Evolutionary conservation across 1,140 invertebrate species (phyloP), one percentile per base, ranked within the genome.

Genomic region (Aricia agestis): DNA sequence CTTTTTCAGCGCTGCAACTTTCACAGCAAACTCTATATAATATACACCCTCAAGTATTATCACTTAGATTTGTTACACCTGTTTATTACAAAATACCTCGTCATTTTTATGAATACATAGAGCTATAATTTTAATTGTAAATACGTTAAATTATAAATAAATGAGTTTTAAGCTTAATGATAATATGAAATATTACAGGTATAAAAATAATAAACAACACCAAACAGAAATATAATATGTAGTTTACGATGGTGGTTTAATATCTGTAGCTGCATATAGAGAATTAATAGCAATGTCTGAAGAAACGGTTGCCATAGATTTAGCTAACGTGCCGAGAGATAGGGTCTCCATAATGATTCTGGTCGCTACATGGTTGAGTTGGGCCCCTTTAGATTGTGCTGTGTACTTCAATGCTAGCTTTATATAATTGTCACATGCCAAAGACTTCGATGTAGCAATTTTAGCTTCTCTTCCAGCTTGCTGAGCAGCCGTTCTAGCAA

Each of bases 261-360:
- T 79, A 72, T 91, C 89, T 58, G 89, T 91, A 58, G 87, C 87
- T 71, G 85, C 81, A 78, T 90, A 91, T 61, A 91, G 77, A 10
- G 89, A 90, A 78, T 91, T 90, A 59, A 91, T 90, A 57, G 89
- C 89, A 74, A 91, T 90, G 71, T 91, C 89, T 65, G 87, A 90
- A 41, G 89, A 84, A 18, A 91, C 89, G 76, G 87, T 88, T 42
- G 89, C 87, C 89, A 91, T 90, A 1, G 89, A 89, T 74, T 90
- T 91, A 1, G 89, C 86, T 6, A 91, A 72, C 59, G 87, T 89
- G 45, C 85, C 82, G 69, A 91, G 77, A 36, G 89, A 87, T 61
- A 91, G 74, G 3, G 87, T 82, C 32, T 91, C 87, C 87, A 91
- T 91, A n/a, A 89, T 74, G 71, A 91, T 79, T 79, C 87, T 86